phyloP scores from a whole-genome alignment of 2,797 vertebrate genomes.

The Girardinus metallicus region DNA sequence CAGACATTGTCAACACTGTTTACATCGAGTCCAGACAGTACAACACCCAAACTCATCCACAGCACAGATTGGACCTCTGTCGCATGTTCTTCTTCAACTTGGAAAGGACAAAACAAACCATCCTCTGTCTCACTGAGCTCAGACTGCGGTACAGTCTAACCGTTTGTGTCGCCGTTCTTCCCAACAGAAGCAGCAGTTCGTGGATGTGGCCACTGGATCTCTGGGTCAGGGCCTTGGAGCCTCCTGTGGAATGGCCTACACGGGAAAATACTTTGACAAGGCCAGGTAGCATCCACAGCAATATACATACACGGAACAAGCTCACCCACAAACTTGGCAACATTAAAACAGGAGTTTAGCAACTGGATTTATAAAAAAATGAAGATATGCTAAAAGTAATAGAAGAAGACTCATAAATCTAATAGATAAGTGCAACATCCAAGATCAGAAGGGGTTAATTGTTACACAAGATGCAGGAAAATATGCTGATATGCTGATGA shows the following conservation, averaged over 20 bases:
- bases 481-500: neutral
- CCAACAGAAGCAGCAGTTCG: conserved; percentile 92
- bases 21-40: conserved; percentile 16
- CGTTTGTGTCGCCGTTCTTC: conserved; percentile 16
- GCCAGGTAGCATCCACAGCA: conserved; percentile 85
- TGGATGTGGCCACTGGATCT: conserved; percentile 94
- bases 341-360: neutral
- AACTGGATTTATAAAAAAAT: neutral
- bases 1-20: conserved; percentile 25
- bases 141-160: neutral
- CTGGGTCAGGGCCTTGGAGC: conserved; percentile 93
- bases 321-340: neutral
- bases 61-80: conserved; percentile 1
- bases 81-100: conserved; percentile 10
- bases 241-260: conserved; percentile 95
- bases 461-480: neutral
- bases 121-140: conserved; percentile 7
- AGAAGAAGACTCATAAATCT: neutral
- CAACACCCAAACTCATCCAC: neutral
- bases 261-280: conserved; percentile 95
- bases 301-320: neutral
- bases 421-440: neutral
- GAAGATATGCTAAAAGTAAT: neutral
- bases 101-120: neutral
- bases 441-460: neutral